Base-by-base conservation (phyloP, 64 coral and sea anemone genomes). In the Montipora sp. region DNA sequence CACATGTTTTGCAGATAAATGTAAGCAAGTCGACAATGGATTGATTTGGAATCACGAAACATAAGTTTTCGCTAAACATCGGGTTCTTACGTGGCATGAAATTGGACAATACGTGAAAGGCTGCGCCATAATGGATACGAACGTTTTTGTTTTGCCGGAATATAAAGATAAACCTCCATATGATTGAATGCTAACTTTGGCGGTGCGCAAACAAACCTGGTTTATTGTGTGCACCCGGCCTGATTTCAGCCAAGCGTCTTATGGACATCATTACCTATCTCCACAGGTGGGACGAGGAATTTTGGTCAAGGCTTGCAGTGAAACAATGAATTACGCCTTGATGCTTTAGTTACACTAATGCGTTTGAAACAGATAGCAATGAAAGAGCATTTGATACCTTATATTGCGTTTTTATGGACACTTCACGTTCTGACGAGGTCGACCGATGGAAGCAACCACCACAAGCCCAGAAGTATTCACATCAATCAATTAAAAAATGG, bases 351-450 rank as follows among this genome's bases (percentile, higher is more conserved):
- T 48, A 10, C 8, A 69, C 43, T 6, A 8, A 2, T 7, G 22
- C 47, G 36, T 18, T 66, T 63, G 18, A 48, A 83, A 50, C 8
- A 48, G 47, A 72, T 18, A 21, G 3, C 43, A 22, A 85, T 85
- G 82, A 71, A 21, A 85, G 7, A 72, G 66, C 61, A 19, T 8
- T 48, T 5, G 8, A 22, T 51, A 19, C 20, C 9, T 19, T 72
- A 43, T 14, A 51, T 85, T 85, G 82, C 82, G 81, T 69, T 84
- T 68, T 0, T 85, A 48, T 20, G 19, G 21, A 67, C 81, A 61
- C 60, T 84, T 3, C 13, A 19, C 18, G 60, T 46, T n/a, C 27
- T 82, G 19, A 12, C 12, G 58, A 4, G 36, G 15, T 6, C 23
- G 24, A 49, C 44, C 7, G 5, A 18, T 49, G 61, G 82, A 85